A percentile compares a stretch with the other conserved stretches of the same genome.
Evolutionary conservation across 2,113 vertebrate genomes (phyloP).

Genomic region (Rhegmatorhina hoffmannsi): DNA sequence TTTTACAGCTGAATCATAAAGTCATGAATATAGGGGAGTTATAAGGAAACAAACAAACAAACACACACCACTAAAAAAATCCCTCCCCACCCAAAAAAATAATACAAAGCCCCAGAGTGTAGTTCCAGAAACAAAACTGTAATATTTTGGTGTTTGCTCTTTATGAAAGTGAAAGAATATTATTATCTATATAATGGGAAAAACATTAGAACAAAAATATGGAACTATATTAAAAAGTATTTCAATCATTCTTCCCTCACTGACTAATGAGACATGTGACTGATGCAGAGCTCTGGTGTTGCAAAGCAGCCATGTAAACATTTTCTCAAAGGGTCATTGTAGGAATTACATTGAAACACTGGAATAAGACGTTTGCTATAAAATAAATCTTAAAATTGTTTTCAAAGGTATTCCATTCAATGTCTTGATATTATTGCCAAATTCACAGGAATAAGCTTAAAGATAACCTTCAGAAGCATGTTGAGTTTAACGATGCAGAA

Average conservation of each 20-base stretch:
- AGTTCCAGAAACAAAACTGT: neutral
- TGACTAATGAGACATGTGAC: neutral
- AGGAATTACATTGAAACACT: neutral
- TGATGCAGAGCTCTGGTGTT: neutral
- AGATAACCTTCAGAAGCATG: neutral
- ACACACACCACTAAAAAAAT: accelerated
- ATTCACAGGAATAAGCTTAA: neutral
- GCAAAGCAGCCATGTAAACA: neutral
- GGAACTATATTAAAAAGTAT: neutral
- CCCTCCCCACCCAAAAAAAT: neutral
- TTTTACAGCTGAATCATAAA: constrained; percentile 1
- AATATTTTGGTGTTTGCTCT: neutral
- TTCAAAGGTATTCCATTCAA: neutral
- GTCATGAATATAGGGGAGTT: neutral
- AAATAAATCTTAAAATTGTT: neutral
- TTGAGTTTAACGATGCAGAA: neutral
- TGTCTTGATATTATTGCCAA: neutral
- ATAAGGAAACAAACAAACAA: neutral
- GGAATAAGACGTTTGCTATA: neutral
- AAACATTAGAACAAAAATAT: neutral
- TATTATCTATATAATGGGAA: neutral
- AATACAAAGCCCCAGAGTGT: neutral
- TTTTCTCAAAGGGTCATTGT: neutral
- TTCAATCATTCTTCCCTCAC: neutral
- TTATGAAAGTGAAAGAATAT: neutral